Evolutionary conservation across 2,797 vertebrate species (phyloP), one percentile per base, ranked within the genome.

Genomic region (Limosa lapponica): DNA sequence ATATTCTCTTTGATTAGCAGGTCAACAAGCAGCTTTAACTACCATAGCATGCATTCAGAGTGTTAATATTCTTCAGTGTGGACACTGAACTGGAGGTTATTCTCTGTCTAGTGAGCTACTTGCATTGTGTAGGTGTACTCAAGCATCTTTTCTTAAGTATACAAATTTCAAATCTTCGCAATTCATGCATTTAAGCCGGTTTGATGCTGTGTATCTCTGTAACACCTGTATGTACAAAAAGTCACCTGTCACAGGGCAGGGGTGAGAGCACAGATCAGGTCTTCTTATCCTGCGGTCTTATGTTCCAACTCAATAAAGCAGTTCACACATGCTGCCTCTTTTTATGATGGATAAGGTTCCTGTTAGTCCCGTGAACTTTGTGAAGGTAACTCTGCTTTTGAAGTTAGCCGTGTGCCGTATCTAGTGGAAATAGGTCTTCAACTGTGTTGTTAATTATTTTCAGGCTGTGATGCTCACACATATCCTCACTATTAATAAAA

Each of bases 321-420:
- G 19, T 10, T 83, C 51, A 49, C 64, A 67, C 0, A 0, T 49
- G 52, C 72, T 89, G 43, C 77, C 62, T 85, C 0, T 0, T 62
- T 96, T 82, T 54, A 51, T 52, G 44, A 10, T 66, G 57, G 36
- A 72, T 88, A 86, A 83, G 37, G 24, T 23, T 74, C 30, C 65
- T 83, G 54, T 57, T 46, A 61, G 71, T 89, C 25, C 64, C 67
- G 67, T 52, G 55, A 87, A 48, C 20, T 65, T 14, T 59, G 59
- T 32, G 72, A 71, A 73, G 46, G 8, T 52, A 48, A 48, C 44
- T 84, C 48, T 36, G 11, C 0, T 2, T 85, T 89, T 95, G 81
- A 92, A 67, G 65, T 67, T 37, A 82, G n/a, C 39, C n/a, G 2
- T 41, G 79, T n/a, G 43, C 88, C 75, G 9, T 44, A 65, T 22